A percentile compares a stretch with the other conserved stretches of the same genome.
These are phyloP conservation scores for Hoplias malabaricus DNA, from an alignment of 2,113 vertebrate species.

Conservation along the genomic window DNA sequence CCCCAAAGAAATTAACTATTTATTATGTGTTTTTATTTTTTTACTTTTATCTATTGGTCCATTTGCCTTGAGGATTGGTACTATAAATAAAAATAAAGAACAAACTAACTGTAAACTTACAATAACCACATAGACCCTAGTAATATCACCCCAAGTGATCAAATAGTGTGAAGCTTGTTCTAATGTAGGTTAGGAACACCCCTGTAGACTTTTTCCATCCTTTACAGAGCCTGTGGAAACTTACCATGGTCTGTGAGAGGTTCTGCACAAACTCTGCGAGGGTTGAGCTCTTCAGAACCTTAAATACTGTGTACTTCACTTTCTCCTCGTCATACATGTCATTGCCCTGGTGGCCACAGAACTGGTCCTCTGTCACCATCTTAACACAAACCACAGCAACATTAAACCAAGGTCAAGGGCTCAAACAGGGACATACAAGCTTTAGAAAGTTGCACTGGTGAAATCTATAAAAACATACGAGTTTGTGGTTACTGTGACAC, in stretches of 20 bases:
- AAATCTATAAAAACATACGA: too few species aligned
- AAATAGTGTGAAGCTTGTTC: neutral
- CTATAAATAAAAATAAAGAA: too few species aligned
- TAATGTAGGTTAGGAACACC: neutral
- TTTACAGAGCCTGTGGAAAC: constrained; percentile 45
- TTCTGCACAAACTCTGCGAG: constrained; percentile 97
- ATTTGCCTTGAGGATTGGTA: too few species aligned
- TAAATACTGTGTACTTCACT: constrained; percentile 98
- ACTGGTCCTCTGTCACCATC: constrained; percentile 99
- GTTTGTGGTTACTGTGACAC: too few species aligned
- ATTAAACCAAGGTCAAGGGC: neutral
- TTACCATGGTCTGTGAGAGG: constrained; percentile 98
- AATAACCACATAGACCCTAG: too few species aligned
- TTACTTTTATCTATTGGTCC: too few species aligned
- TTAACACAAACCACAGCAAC: constrained; percentile 49
- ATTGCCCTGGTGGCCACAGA: constrained; percentile 98
- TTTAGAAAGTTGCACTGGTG: too few species aligned
- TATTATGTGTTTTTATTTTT: too few species aligned
- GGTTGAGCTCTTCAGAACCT: constrained; percentile 96
- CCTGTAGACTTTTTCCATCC: neutral
- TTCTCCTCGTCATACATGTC: constrained; percentile 99
- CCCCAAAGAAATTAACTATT: too few species aligned
- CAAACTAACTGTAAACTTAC: too few species aligned
- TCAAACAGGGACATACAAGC: too few species aligned
- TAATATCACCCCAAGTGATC: too few species aligned